These are phyloP conservation scores for Uropetala carovei DNA, from an alignment of 2,888 invertebrate genomes.

Conservation along the genomic window DNA sequence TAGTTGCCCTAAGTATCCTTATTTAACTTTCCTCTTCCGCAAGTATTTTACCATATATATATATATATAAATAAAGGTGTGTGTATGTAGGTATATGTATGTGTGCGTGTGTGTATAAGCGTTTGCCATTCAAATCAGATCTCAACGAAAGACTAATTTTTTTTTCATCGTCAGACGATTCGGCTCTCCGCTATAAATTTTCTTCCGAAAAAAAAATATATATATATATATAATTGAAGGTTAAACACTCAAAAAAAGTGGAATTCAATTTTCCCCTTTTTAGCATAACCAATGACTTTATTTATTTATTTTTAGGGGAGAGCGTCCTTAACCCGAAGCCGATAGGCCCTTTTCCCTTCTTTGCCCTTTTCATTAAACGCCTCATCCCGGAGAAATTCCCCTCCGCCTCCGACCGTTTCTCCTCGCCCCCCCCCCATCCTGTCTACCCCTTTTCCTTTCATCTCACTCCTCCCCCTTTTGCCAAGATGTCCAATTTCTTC, in stretches of 20 bases:
- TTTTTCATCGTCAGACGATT: no score
- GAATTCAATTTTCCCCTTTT: conserved; percentile 59
- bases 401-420: neutral
- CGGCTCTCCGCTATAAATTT: neutral
- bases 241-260: conserved; percentile 48
- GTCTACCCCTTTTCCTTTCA: neutral
- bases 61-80: no score
- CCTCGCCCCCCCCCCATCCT: neutral
- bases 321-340: conserved; percentile 57
- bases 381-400: conserved; percentile 55
- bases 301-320: conserved; percentile 42
- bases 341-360: conserved; percentile 55
- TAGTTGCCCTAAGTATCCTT: no score
- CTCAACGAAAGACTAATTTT: no score
- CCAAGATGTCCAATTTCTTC: conserved; percentile 39
- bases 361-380: conserved; percentile 64
- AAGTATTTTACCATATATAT: no score
- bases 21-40: no score
- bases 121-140: no score
- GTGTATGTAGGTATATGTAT: no score
- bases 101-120: no score
- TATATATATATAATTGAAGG: conserved; percentile 53
- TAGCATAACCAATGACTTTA: conserved; percentile 63
- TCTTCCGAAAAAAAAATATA: conserved; percentile 25
- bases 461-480: neutral